Evolutionary conservation across 2,113 vertebrate species (phyloP), one percentile per base, ranked within the genome.

Genomic region (Accipiter cooperii): DNA sequence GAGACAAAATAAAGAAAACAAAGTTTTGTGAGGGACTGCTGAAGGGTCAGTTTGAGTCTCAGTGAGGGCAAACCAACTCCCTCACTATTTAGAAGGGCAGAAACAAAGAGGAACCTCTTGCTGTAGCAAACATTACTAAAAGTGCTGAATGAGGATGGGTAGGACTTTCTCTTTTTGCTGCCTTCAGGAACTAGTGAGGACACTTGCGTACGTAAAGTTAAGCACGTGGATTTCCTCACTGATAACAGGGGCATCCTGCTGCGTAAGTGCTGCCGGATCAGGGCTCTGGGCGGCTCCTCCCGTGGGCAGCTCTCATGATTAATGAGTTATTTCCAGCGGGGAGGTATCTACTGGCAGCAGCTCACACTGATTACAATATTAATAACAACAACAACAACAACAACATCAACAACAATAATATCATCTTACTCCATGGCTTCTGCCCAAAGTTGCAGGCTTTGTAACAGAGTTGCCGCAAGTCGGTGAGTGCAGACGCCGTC

Each of bases 171-270:
- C 95, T 90, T 96, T 95, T 76, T 95, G 15, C 66, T 93, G 63
- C 73, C 75, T 94, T 58, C 94, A 97, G 96, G 96, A 97, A 92
- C 80, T 84, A 84, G 54, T 58, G 86, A 96, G 87, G 93, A 94
- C 90, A 93, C 86, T 97, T 90, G 81, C 16, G 18, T 71, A 93
- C 25, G 21, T 28, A 87, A 84, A 95, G 83, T 6, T 60, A 93
- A 85, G 64, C 58, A 6, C 12, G 8, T 96, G 96, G 94, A 97
- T 97, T 97, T 97, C 97, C 97, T 97, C 90, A 46, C 54, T 90
- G 96, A 97, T 97, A 97, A 97, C 96, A 93, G 2, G 57, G 92
- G 94, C 94, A 97, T 97, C 95, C 94, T 97, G 95, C 96, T 97
- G 93, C 96, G 94, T 97, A 97, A 97, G 83, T 55, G 64, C 77